These are phyloP conservation scores for Grantiella picta DNA, from an alignment of 2,113 vertebrate genomes.

Conservation along the genomic window DNA sequence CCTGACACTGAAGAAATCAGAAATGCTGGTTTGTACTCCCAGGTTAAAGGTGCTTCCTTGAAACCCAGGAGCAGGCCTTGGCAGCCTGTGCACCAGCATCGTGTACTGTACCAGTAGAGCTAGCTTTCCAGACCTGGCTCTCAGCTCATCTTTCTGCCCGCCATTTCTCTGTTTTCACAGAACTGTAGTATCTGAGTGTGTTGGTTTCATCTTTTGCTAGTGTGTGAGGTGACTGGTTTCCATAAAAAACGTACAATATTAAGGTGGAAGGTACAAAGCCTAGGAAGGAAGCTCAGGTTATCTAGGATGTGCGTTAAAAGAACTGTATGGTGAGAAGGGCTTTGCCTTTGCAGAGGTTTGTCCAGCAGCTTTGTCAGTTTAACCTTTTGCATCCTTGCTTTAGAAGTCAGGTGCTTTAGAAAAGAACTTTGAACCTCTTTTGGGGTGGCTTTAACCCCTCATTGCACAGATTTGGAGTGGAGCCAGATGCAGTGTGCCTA, in stretches of 20 bases:
- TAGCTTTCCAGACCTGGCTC: not conserved
- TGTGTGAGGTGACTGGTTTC: not conserved
- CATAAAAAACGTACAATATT: not conserved
- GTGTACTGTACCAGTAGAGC: not conserved
- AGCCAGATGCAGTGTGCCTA: not conserved
- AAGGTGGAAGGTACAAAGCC: not conserved
- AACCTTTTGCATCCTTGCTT: not conserved
- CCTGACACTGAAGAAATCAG: not conserved
- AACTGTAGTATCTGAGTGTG: not conserved
- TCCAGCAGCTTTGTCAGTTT: not conserved
- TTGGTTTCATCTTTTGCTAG: not conserved
- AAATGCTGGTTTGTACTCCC: not conserved
- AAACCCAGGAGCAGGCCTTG: not conserved
- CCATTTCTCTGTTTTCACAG: not conserved
- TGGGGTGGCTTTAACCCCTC: not conserved
- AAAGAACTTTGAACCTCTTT: not conserved
- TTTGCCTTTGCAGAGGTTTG: not conserved
- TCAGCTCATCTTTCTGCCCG: not conserved
- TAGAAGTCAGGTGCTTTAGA: not conserved
- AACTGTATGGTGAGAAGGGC: not conserved
- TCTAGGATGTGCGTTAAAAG: not conserved
- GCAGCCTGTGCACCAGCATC: not conserved
- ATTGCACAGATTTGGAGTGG: accelerated
- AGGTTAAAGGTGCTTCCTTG: not conserved
- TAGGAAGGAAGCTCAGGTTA: not conserved